Evolutionary conservation across 2,797 vertebrate genomes (phyloP), one percentile per base, ranked within the genome.

Genomic region (Cottoperca gobio): DNA sequence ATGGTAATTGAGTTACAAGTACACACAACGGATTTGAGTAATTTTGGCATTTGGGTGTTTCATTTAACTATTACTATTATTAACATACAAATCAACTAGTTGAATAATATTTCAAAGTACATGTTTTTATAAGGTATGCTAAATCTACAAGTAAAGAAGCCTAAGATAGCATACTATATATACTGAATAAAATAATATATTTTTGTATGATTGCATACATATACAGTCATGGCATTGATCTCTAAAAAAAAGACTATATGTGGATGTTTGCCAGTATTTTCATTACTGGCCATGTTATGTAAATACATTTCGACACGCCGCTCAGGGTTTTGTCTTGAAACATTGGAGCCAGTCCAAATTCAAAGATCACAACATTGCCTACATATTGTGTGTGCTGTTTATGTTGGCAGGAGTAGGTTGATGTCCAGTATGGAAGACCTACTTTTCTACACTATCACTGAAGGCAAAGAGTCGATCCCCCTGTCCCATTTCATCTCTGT

Each of bases 381-480:
- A 8, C 58, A 43, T 72, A 3, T 8, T 70, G 5, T 49, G 16
- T 82, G 12, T 85, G 13, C 73, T 78, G 8, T 80, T 78, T 80
- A 43, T 74, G 65, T 68, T 78, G 26, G 39, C 81, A 94, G 93
- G 74, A 91, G 83, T 21, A 81, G 80, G 59, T 68, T 94, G 79
- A 91, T 95, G 80, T 91, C 94, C 62, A 93, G 91, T n/a, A 94
- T 97, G 73, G 96, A 96, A 63, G 96, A 97, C 65, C 87, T 97
- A 59, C 95, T 98, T 73, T 98, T 97, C 93, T 97, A 97, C 93
- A 96, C 96, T 60, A 94, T 98, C 86, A 96, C 96, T 1, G 95
- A 97, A 68, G 97, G 96, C 86, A 93, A 97, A 79, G 95, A 97
- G 49, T 91, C 78, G 45, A 96, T 97, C 75, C 94, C 96, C 39